Evolutionary conservation across 2,113 vertebrate genomes (phyloP), one percentile per base, ranked within the genome.

Genomic region (Piaya cayana): DNA sequence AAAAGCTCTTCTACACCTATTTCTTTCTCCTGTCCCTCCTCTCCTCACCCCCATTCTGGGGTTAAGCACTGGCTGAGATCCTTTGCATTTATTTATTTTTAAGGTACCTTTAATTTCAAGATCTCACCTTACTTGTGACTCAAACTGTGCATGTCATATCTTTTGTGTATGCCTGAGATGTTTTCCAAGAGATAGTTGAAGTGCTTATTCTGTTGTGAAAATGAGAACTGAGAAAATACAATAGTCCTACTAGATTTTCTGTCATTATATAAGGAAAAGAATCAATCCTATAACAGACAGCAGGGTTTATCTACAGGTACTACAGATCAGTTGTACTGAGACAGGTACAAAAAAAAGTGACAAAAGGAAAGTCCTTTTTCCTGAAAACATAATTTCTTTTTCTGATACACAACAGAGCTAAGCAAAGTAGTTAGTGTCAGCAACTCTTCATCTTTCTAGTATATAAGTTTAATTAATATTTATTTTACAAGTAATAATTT

Each of bases 381-480:
- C 22, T 83, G 47, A 83, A 83, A 93, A 43, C 8, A 7, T 58
- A 58, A 18, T 22, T 12, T 52, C 20, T 12, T 52, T 59, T 92
- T 77, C 30, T 82, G 11, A 58, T 65, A 45, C 11, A 6, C 6
- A 72, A 69, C 32, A 70, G 3, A 68, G 23, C 4, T 53, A 64
- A 80, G 32, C 1, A 5, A 25, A 92, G 9, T 9, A 55, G 15
- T n/a, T 74, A 60, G 14, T 55, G 75, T 60, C 52, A 75, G 21
- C 15, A 83, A 9, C 11, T 56, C 8, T 67, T 90, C 2, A 0
- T 75, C 5, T 15, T n/a, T 78, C n/a, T 90, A 63, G 14, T 56
- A 77, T 39, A 52, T 39, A 63, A 63, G 17, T 83, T 52, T 58
- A 88, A 88, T 95, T 90, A 88, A 83, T 80, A 68, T 63, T 90